Conservation (phyloP, 2,113 vertebrate species). For the Podarcis cretensis region DNA sequence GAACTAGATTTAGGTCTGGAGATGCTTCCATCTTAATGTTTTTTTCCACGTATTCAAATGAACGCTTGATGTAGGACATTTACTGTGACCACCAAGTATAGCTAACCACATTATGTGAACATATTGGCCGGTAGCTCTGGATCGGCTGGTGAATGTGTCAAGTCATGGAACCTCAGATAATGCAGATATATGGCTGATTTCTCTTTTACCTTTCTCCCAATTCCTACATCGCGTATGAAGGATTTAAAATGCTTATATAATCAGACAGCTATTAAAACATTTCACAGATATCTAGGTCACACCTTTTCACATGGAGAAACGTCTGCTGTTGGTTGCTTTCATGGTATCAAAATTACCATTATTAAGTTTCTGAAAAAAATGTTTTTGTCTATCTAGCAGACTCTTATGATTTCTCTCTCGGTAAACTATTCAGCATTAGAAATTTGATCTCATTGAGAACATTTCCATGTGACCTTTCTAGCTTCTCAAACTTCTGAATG, state of each 20-base stretch:
- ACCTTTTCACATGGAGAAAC: not conserved
- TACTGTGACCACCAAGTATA: not conserved
- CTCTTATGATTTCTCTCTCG: not conserved
- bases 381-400: not conserved
- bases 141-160: not conserved
- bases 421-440: not conserved
- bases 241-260: not conserved
- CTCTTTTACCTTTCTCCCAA: not conserved
- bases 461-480: not conserved
- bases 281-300: not conserved
- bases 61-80: no score
- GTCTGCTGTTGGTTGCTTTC: not conserved
- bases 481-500: constrained; percentile 22
- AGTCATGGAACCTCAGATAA: not conserved
- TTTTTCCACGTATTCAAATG: no score
- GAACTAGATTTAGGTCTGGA: not conserved
- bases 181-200: not conserved
- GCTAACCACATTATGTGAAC: not conserved
- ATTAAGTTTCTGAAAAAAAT: not conserved
- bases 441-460: not conserved
- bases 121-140: not conserved
- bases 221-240: not conserved
- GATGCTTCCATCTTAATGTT: no score
- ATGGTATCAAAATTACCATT: not conserved
- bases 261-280: not conserved